A percentile compares a stretch with the other conserved stretches of the same genome.
phyloP scores from a whole-genome alignment of 2,888 invertebrate genomes.

The Digitonthophagus gazella region DNA sequence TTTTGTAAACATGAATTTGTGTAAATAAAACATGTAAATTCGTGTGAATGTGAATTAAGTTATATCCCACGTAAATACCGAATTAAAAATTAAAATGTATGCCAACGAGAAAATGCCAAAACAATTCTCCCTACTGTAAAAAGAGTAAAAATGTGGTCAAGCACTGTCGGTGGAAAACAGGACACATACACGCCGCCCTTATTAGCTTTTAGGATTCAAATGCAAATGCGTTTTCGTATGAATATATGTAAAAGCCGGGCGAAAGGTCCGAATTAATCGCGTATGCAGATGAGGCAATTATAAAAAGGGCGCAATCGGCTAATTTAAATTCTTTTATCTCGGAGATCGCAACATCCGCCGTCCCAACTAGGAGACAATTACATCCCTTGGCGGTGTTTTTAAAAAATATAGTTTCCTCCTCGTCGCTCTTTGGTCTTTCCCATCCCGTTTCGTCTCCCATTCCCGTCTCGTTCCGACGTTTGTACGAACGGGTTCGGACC shows the following conservation, averaged over 20 bases:
- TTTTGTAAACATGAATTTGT: background rate
- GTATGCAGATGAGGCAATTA: slow-evolving; percentile 23
- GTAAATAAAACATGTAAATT: too few species aligned
- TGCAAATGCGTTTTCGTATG: slow-evolving; percentile 3
- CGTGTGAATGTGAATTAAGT: slow-evolving; percentile 1
- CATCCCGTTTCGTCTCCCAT: too few species aligned
- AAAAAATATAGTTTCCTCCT: too few species aligned
- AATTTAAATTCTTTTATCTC: slow-evolving; percentile 34
- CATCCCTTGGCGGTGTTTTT: slow-evolving; percentile 32
- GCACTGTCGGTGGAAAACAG: slow-evolving; percentile 1
- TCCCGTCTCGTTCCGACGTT: too few species aligned
- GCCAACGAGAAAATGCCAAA: slow-evolving; percentile 6
- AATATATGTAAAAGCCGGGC: slow-evolving; percentile 11
- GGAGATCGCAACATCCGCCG: slow-evolving; percentile 29
- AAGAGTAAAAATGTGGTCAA: slow-evolving; percentile 5
- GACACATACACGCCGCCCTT: too few species aligned
- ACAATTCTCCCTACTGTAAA: slow-evolving; percentile 9
- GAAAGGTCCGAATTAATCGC: slow-evolving; percentile 21
- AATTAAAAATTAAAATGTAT: slow-evolving; percentile 10
- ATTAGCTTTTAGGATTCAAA: slow-evolving; percentile 10
- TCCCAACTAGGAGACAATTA: slow-evolving; percentile 30
- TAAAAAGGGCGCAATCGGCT: slow-evolving; percentile 22
- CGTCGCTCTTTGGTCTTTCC: too few species aligned
- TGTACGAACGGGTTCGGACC: slow-evolving; percentile 44
- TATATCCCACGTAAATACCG: background rate